Percentiles rank a stretch among this genome's conserved stretches.
These are phyloP conservation scores for Drosophila leontia DNA, from an alignment of 1,140 invertebrate genomes.

Conservation along the genomic window DNA sequence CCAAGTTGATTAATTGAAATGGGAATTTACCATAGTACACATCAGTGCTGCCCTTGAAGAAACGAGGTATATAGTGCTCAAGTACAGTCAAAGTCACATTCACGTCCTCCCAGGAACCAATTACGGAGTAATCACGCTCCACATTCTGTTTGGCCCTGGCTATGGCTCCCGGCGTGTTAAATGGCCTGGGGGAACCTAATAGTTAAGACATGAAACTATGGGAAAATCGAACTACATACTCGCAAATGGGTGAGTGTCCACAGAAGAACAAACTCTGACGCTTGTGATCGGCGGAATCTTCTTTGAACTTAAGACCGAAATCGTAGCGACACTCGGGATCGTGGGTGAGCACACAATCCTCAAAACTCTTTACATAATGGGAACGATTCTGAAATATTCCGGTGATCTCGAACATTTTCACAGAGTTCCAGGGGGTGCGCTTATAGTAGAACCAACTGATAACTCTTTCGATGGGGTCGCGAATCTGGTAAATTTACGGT, in stretches of 20 bases:
- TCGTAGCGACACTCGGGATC: constrained; percentile 94
- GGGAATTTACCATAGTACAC: constrained; percentile 89
- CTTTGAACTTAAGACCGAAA: constrained; percentile 91
- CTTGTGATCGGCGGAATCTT: constrained; percentile 90
- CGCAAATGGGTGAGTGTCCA: constrained; percentile 93
- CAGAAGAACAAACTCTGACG: constrained; percentile 92
- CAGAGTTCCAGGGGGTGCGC: constrained; percentile 90
- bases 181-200: constrained; percentile 87
- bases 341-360: constrained; percentile 91
- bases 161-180: constrained; percentile 91
- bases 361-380: constrained; percentile 94
- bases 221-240: constrained; percentile 84
- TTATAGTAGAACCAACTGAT: constrained; percentile 94
- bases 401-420: constrained; percentile 85
- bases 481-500: constrained; percentile 52
- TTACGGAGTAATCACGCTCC: constrained; percentile 93
- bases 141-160: constrained; percentile 92
- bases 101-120: constrained; percentile 92
- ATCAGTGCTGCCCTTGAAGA: constrained; percentile 90
- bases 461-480: constrained; percentile 94
- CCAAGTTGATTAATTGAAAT: constrained; percentile 77
- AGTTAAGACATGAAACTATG: background rate
- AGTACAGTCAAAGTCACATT: constrained; percentile 92
- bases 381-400: constrained; percentile 91
- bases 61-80: constrained; percentile 92